Evolutionary conservation across 2,113 vertebrate species (phyloP).

Genomic region (Passer domesticus): DNA sequence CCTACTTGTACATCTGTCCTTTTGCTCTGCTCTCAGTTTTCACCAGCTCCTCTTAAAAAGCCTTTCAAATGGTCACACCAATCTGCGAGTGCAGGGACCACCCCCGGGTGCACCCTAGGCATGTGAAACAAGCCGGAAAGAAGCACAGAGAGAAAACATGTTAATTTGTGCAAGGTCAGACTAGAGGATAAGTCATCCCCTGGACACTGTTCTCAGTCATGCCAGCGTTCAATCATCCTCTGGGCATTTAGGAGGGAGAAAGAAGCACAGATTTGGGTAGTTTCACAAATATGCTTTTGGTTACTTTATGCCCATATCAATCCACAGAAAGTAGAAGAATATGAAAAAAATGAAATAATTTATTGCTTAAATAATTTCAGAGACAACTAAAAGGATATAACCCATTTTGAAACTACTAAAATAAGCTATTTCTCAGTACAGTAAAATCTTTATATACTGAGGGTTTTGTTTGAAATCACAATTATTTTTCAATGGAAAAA

Average conservation of each 20-base stretch:
- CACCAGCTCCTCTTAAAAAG: neutral
- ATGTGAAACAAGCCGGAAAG: slow-evolving; percentile 9
- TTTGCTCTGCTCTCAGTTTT: neutral
- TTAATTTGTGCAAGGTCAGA: neutral
- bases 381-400: neutral
- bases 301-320: neutral
- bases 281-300: neutral
- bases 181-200: neutral
- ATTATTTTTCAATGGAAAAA: neutral
- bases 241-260: neutral
- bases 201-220: neutral
- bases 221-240: neutral
- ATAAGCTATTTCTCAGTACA: neutral
- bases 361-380: neutral
- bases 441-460: neutral
- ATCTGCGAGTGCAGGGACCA: neutral
- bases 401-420: neutral
- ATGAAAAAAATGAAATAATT: neutral
- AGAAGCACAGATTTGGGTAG: neutral
- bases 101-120: neutral
- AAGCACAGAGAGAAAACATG: neutral
- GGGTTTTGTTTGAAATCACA: neutral
- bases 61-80: neutral
- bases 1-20: neutral
- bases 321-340: neutral